phyloP scores from a whole-genome alignment of 2,113 vertebrate genomes.

The Chamaetylas fuelleborni region DNA sequence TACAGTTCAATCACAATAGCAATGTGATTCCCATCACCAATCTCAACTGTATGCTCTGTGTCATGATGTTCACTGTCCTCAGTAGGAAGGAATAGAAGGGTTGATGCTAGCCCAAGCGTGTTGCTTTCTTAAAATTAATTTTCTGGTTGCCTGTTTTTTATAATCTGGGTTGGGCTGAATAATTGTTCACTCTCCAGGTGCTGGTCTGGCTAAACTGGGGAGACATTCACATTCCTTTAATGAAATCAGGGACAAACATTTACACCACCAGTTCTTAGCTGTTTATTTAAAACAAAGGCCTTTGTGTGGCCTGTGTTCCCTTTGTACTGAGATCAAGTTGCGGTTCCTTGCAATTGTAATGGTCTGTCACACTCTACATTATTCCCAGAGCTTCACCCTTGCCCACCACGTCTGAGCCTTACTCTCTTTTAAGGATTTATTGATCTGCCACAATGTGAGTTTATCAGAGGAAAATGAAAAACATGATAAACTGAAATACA shows the following conservation, averaged over 20 bases:
- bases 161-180: not conserved
- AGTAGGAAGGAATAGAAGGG: not conserved
- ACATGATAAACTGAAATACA: not conserved
- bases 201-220: not conserved
- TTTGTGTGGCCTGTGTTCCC: not conserved
- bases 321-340: not conserved
- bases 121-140: not conserved
- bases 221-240: not conserved
- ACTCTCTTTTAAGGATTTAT: not conserved
- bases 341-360: not conserved
- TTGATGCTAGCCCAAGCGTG: not conserved
- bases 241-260: not conserved
- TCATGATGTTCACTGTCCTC: not conserved
- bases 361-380: not conserved
- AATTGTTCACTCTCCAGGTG: not conserved
- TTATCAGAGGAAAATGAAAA: not conserved
- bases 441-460: not conserved
- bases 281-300: not conserved
- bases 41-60: not conserved
- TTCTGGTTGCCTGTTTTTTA: not conserved
- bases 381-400: not conserved
- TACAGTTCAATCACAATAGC: not conserved
- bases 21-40: rapidly evolving
- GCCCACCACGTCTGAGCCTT: not conserved
- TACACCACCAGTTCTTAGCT: not conserved